A percentile compares a stretch with the other conserved stretches of the same genome.
Conservation (phyloP, 2,113 vertebrate species). For the Poicephalus meyeri region DNA sequence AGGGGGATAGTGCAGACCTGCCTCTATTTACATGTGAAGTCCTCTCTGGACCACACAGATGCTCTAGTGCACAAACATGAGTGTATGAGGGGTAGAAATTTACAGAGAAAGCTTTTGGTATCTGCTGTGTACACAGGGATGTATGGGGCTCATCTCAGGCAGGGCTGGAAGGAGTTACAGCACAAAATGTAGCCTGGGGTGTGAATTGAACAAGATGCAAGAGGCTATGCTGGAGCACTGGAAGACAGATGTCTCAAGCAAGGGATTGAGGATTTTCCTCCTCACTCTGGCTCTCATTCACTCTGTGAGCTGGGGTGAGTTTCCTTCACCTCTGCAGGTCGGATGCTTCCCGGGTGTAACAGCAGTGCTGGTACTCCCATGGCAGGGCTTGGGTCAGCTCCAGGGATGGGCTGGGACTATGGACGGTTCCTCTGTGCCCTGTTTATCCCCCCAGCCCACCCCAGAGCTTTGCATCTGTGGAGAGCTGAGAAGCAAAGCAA, state of each 20-base stretch:
- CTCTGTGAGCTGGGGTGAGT: neutral
- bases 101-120: neutral
- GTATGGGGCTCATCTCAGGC: neutral
- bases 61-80: neutral
- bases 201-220: neutral
- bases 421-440: neutral
- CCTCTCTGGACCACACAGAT: accelerated
- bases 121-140: accelerated
- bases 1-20: neutral
- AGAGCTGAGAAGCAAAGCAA: neutral
- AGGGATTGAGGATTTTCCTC: neutral
- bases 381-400: neutral
- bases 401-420: accelerated
- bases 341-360: neutral
- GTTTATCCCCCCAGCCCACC: neutral
- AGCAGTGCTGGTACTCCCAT: neutral
- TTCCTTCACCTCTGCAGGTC: neutral
- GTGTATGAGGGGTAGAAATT: accelerated
- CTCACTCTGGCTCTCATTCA: neutral
- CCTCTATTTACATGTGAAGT: neutral
- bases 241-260: neutral
- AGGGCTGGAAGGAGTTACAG: neutral
- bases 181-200: neutral
- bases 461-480: neutral
- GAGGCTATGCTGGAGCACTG: neutral